Evolutionary conservation across 2,113 vertebrate genomes (phyloP), one percentile per base, ranked within the genome.

Genomic region (Ursus arctos): DNA sequence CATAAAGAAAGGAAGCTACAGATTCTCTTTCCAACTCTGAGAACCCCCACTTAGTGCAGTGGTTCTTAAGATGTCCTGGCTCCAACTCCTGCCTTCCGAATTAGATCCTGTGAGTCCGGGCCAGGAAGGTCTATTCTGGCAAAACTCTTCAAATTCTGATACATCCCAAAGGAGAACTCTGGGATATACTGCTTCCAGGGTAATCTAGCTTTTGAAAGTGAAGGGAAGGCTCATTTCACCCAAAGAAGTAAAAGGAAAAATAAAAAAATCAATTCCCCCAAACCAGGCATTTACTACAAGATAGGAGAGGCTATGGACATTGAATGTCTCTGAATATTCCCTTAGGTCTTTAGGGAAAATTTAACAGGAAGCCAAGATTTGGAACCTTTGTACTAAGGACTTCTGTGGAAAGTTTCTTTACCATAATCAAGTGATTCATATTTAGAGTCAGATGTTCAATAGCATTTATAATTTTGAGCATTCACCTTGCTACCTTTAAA

Each of bases 401-500:
- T 95, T 91, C 57, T 55, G 22, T 24, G 83, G 84, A 67, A 93
- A 59, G 82, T 28, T 79, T 31, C 63, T 94, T 77, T 74, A 69
- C 61, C 79, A 8, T 61, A 91, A 79, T 53, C 51, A 15, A 83
- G 22, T 82, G 59, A 88, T 96, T 93, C 67, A 82, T 86, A 71
- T 59, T 85, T 59, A 83, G 74, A 97, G 43, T 94, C 47, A 81
- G 61, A 55, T 96, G 26, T 82, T 95, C 67, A 79, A 19, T 31
- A 92, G 79, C 83, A 92, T 92, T 90, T 95, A 57, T 63, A 93
- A 92, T 53, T 67, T 63, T 89, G 74, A 96, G 87, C 67, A 69
- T 95, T 96, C 90, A 97, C 97, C 92, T 87, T 94, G 95, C 80
- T 96, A 96, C 87, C 95, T 97, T 98, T 89, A 85, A 95, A 86